Evolutionary conservation across 2,797 vertebrate species (phyloP).

Genomic region (Syncerus caffer): DNA sequence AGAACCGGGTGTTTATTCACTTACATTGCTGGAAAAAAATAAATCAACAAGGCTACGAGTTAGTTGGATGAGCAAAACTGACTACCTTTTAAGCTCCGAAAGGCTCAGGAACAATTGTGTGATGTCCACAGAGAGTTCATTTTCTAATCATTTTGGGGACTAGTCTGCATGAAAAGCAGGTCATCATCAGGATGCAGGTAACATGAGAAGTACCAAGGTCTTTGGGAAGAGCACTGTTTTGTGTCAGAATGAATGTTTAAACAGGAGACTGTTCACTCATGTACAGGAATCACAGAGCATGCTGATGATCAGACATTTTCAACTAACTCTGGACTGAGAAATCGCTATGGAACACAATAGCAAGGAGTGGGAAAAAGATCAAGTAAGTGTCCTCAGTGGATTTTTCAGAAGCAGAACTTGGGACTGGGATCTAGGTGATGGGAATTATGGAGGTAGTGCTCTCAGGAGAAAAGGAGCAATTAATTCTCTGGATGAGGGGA

Average conservation of each 20-base stretch:
- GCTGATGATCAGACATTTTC: neutral
- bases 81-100: neutral
- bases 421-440: neutral
- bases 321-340: neutral
- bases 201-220: neutral
- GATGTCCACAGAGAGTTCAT: neutral
- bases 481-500: neutral
- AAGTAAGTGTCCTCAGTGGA: neutral
- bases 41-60: neutral
- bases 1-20: slow-evolving; percentile 34
- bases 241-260: neutral
- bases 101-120: neutral
- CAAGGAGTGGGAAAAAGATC: neutral
- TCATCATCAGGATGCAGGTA: neutral
- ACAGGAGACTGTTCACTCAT: neutral
- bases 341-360: neutral
- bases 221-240: neutral
- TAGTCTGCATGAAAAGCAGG: neutral
- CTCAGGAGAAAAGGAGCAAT: neutral
- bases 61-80: slow-evolving; percentile 4
- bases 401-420: slow-evolving; percentile 1
- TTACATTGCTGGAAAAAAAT: slow-evolving; percentile 16
- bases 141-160: slow-evolving; percentile 5
- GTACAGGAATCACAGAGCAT: neutral
- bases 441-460: neutral